Base-by-base conservation (phyloP, 2,113 vertebrate genomes). In the Seriola rivoliana region DNA sequence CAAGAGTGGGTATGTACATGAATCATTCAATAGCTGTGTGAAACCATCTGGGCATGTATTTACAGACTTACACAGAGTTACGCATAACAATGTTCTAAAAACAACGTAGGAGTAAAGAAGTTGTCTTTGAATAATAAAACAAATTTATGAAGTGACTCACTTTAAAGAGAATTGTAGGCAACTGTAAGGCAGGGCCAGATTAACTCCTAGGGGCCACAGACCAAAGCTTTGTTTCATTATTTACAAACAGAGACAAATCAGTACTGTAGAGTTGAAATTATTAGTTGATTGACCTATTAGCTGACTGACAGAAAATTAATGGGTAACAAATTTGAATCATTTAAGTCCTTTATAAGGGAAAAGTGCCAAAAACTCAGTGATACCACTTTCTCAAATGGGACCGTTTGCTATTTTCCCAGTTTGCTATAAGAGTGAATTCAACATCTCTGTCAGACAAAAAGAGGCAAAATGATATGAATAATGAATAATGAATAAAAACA, bases 1-100 rank as follows among this genome's bases (percentile, higher is more conserved):
- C 75, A 46, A n/a, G 55, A 85, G 48, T 50, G 42, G 93, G 89
- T 92, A 71, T 0, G 85, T 71, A 50, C 55, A 71, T 68, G 1
- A 74, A 60, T 16, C 14, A 46, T 19, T 68, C 3, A n/a, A 10
- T 36, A n/a, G 9, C 29, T 42, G 19, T 50, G 3, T 11, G 38
- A 76, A 29, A 71, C 13, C 14, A 64, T 36, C 3, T 17, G 1
- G 19, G 0, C 4, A 5, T 52, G 4, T 54, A n/a, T 42, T 66
- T 19, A 34, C 2, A 40, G 8, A 57, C 3, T 32, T 25, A 29
- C 4, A 0, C 17, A 13, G 3, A 62, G 34, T 25, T 17, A 63
- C 34, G 69, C 21, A 42, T 23, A 23, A 38, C 13, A 57, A 59
- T 69, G 32, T 1, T 50, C 6, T 21, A 12, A 52, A 36, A 78